These are phyloP conservation scores for Galago senegalensis DNA, from an alignment of 2,797 vertebrate genomes.

Conservation along the genomic window DNA sequence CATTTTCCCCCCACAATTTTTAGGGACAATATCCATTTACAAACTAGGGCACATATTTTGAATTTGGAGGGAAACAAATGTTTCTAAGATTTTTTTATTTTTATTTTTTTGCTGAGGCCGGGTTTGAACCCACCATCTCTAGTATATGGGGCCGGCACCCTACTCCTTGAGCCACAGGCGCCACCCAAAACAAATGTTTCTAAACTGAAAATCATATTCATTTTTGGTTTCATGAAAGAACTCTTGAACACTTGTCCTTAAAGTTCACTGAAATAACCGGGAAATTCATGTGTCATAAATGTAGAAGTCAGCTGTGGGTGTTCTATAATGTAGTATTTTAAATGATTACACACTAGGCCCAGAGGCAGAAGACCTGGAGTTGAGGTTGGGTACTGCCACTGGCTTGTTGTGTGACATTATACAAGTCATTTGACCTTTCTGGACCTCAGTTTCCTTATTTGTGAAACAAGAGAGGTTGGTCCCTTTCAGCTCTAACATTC, in stretches of 20 bases:
- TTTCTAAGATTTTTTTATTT: constrained; percentile 47
- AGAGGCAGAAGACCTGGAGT: constrained; percentile 34
- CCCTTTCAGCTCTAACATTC: constrained; percentile 71
- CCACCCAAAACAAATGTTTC: constrained; percentile 33
- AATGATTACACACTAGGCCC: constrained; percentile 52
- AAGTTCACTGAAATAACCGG: constrained; percentile 70
- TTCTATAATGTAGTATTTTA: constrained; percentile 69
- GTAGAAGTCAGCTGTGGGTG: constrained; percentile 59
- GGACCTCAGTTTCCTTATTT: constrained; percentile 62
- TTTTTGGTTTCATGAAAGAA: constrained; percentile 76
- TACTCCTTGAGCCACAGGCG: no score
- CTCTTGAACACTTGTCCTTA: constrained; percentile 63
- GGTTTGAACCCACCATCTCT: no score
- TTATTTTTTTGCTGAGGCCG: no score
- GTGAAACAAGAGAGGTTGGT: constrained; percentile 70
- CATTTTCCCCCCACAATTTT: constrained; percentile 63
- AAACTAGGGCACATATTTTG: constrained; percentile 51
- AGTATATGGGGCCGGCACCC: no score
- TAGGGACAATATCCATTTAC: constrained; percentile 61
- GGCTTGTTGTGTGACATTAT: constrained; percentile 33
- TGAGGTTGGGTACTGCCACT: constrained; percentile 32
- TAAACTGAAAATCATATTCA: constrained; percentile 72
- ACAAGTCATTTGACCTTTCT: constrained; percentile 61
- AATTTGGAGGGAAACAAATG: constrained; percentile 54
- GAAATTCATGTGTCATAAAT: constrained; percentile 69